These are phyloP conservation scores for Callipepla californica DNA, from an alignment of 2,113 vertebrate species.

Conservation along the genomic window DNA sequence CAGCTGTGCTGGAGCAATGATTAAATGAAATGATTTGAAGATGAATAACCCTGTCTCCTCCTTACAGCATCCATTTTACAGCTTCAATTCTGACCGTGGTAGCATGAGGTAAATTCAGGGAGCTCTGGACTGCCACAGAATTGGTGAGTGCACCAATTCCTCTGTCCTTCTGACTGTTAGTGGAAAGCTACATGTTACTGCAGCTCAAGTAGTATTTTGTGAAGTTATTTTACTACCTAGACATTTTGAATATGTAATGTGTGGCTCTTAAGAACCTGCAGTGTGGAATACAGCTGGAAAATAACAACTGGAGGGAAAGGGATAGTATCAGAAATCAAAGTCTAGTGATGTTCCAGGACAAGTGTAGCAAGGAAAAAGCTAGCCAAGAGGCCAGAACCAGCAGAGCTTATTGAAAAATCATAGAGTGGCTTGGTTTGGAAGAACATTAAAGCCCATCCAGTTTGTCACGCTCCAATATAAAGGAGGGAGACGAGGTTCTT, in stretches of 20 bases:
- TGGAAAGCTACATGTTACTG: neutral
- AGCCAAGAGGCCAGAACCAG: neutral
- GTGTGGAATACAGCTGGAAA: neutral
- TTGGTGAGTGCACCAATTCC: neutral
- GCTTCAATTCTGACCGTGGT: neutral
- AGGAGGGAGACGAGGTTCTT: too few species aligned
- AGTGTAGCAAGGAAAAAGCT: neutral
- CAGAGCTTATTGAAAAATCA: neutral
- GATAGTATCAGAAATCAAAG: neutral
- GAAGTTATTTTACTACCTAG: neutral
- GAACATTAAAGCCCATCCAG: neutral
- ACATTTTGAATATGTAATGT: neutral
- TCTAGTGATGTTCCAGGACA: neutral
- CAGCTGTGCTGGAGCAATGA: neutral
- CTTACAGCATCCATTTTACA: neutral
- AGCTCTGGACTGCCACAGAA: neutral
- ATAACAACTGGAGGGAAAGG: neutral
- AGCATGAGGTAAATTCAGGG: rapidly evolving
- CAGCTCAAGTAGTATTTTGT: neutral
- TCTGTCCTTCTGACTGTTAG: neutral
- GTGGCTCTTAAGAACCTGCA: neutral
- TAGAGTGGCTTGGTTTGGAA: neutral
- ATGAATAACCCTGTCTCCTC: neutral
- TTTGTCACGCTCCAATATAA: too few species aligned
- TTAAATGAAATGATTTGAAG: neutral